phyloP scores from a whole-genome alignment of 2,888 invertebrate species.

The Drosophila testacea region DNA sequence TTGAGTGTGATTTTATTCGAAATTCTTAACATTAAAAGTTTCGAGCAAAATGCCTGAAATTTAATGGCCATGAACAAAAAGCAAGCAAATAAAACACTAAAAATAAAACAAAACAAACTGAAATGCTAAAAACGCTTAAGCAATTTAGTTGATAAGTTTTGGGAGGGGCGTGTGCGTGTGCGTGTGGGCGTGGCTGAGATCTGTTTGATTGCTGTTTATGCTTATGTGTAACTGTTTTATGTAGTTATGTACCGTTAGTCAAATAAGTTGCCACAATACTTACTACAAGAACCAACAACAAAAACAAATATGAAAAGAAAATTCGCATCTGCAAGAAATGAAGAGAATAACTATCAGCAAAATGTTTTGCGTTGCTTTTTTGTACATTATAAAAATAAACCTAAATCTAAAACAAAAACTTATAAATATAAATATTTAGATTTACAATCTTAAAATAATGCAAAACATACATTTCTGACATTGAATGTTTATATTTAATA shows the following conservation, averaged over 20 bases:
- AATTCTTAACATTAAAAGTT: slow-evolving; percentile 45
- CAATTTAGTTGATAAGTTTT: slow-evolving; percentile 47
- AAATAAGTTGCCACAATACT: slow-evolving; percentile 79
- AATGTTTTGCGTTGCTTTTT: slow-evolving; percentile 51
- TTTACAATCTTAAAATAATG: slow-evolving; percentile 53
- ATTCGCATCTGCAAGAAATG: slow-evolving; percentile 19
- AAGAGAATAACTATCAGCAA: slow-evolving; percentile 18
- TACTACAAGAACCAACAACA: slow-evolving; percentile 49
- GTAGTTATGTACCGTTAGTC: slow-evolving; percentile 72
- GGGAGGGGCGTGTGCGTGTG: slow-evolving; percentile 20
- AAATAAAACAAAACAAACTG: slow-evolving; percentile 11
- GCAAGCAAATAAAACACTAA: slow-evolving; percentile 28
- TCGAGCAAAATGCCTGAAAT: slow-evolving; percentile 31
- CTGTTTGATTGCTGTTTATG: slow-evolving; percentile 34
- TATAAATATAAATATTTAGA: slow-evolving; percentile 38
- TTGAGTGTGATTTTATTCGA: slow-evolving; percentile 42
- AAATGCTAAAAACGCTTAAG: slow-evolving; percentile 41
- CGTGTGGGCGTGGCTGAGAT: slow-evolving; percentile 14
- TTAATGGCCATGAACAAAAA: slow-evolving; percentile 18
- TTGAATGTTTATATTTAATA: slow-evolving; percentile 66
- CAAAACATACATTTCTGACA: slow-evolving; percentile 59
- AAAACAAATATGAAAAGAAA: slow-evolving; percentile 21
- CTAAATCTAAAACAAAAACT: slow-evolving; percentile 30
- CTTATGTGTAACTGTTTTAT: slow-evolving; percentile 45
- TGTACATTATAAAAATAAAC: slow-evolving; percentile 55